Conservation (phyloP, 2,113 vertebrate species). For the Myotis lucifugus region DNA sequence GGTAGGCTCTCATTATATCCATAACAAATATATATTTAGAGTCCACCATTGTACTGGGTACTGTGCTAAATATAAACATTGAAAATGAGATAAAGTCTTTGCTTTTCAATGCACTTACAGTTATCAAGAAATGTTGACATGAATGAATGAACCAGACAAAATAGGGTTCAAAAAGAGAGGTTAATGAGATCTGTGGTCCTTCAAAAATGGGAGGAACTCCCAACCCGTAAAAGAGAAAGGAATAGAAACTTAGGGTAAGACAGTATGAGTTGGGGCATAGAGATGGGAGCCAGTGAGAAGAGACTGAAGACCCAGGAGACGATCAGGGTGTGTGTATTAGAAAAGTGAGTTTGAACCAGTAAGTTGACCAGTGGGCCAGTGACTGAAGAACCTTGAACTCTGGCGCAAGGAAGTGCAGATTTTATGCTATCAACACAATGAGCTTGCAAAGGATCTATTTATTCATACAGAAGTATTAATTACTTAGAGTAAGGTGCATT, state of each 20-base stretch:
- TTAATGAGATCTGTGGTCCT: neutral
- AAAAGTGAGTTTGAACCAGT: neutral
- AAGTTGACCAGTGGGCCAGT: neutral
- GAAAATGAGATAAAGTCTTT: neutral
- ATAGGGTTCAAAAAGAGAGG: neutral
- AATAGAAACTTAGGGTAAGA: neutral
- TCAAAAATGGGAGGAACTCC: neutral
- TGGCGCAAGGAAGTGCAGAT: neutral
- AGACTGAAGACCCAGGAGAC: neutral
- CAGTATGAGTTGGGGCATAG: neutral
- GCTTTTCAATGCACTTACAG: neutral
- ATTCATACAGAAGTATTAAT: neutral
- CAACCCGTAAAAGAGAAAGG: neutral
- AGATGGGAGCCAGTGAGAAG: neutral
- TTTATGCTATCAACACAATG: neutral
- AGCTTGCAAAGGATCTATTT: neutral
- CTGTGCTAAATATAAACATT: neutral
- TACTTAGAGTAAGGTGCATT: neutral
- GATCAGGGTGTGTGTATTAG: neutral
- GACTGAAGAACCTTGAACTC: neutral
- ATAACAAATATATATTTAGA: neutral
- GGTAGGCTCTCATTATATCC: neutral
- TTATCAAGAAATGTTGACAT: neutral
- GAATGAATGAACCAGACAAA: neutral
- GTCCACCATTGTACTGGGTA: neutral